Evolutionary conservation across 2,113 vertebrate genomes (phyloP).

Genomic region (Gymnogyps californianus): DNA sequence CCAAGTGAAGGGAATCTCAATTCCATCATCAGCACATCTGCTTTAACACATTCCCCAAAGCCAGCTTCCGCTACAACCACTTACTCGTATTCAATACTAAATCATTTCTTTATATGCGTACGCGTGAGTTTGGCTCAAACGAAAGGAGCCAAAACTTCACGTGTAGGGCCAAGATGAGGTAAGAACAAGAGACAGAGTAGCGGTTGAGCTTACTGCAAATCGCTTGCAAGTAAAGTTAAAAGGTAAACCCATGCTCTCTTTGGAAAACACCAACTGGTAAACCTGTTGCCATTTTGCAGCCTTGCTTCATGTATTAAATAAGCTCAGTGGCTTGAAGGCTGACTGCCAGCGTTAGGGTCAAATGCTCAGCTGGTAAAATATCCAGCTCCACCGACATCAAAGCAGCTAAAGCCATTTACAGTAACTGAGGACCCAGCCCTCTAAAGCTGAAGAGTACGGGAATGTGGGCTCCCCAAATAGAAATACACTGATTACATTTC

Average conservation of each 20-base stretch:
- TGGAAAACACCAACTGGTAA: neutral
- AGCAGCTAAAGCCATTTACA: neutral
- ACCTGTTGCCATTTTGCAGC: neutral
- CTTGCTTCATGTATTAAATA: neutral
- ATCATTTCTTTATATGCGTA: accelerated
- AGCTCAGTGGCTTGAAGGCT: neutral
- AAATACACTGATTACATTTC: neutral
- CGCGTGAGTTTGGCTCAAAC: neutral
- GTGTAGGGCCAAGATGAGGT: accelerated
- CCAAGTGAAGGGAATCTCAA: neutral
- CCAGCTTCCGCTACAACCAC: neutral
- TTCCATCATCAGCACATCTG: neutral
- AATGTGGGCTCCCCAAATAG: neutral
- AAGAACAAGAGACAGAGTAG: neutral
- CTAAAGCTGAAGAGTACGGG: neutral
- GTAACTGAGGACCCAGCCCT: neutral
- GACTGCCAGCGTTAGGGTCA: neutral
- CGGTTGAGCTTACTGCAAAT: accelerated
- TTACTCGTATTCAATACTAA: neutral
- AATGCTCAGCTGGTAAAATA: neutral
- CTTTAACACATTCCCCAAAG: neutral
- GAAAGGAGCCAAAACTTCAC: neutral
- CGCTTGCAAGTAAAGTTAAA: neutral
- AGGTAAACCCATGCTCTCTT: neutral
- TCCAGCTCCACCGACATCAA: neutral